Base-by-base conservation (phyloP, 1,140 invertebrate species). In the Hesperophylax magnus region DNA sequence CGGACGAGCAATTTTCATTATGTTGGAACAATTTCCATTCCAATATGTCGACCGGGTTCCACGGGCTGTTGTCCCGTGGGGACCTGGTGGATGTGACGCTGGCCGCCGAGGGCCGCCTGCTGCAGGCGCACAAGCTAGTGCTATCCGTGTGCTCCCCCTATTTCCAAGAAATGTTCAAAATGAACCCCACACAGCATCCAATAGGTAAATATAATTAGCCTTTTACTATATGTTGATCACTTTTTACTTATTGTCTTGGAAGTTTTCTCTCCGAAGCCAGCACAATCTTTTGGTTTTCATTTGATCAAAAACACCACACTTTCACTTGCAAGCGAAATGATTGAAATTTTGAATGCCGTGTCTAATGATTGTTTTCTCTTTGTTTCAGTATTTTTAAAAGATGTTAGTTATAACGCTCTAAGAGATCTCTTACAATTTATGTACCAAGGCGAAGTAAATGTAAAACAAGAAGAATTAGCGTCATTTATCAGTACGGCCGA, bases 381-480 rank as follows among this genome's bases (percentile, higher is more conserved):
- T 86, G 85, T 90, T 90, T 79, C 87, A 92, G 94, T 97, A 86
- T 96, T 96, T 89, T 91, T 97, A 86, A 95, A 96, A 90, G 95
- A 96, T 88, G 93, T 96, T 86, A 93, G 93, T 88, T 93, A 94
- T 87, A 90, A 91, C 80, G 94, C 95, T 83, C 88, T 96, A 85
- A 93, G 93, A 88, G 93, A 95, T 88, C 91, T 96, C 85, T 91
- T 97, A 85, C 93, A 95, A 86, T 97, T 96, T 88, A 96, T 97
- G 94, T 97, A 97, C 87, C 93, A 94, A 90, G 95, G 95, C 83
- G 95, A 96, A 91, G 95, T 96, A 69, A 96, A 96, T 90, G 94
- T 96, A 85, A 94, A 93, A 85, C 94, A 96, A 90, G 94, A 96
- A 86, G 94, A 96, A 85, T 91, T 97, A 86, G 92, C 93, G 79